Evolutionary conservation across 2,797 vertebrate species (phyloP).

Genomic region (Galaxias olidus): DNA sequence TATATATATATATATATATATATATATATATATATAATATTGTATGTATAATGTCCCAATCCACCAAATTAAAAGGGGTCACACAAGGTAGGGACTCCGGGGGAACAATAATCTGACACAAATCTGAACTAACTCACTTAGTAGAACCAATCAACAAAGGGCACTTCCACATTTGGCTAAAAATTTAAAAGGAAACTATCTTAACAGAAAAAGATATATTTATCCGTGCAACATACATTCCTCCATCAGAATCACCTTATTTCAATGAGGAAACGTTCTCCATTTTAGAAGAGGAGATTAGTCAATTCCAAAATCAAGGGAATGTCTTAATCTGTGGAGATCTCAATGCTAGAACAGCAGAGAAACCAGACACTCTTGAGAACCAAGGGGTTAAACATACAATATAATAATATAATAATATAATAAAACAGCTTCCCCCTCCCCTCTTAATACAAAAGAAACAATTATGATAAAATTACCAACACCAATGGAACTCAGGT

Average conservation of each 20-base stretch:
- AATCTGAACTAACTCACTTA: constrained; percentile 2
- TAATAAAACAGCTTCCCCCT: too few relatives aligned
- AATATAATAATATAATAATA: too few relatives aligned
- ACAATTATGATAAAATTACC: too few relatives aligned
- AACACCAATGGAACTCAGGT: too few relatives aligned
- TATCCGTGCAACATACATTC: constrained; percentile 11
- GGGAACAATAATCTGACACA: constrained; percentile 3
- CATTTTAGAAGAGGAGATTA: constrained; percentile 1
- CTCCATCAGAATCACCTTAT: neutral
- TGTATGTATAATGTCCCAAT: too few relatives aligned
- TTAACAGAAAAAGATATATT: too few relatives aligned
- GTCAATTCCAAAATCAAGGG: neutral
- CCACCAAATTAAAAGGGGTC: too few relatives aligned
- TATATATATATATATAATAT: too few relatives aligned
- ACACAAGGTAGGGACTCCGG: neutral
- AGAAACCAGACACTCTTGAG: too few relatives aligned
- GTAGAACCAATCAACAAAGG: constrained; percentile 6
- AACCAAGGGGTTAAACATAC: too few relatives aligned
- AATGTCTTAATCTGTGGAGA: constrained; percentile 1
- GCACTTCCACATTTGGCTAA: constrained; percentile 7
- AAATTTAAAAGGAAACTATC: constrained; percentile 5
- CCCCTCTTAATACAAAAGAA: too few relatives aligned
- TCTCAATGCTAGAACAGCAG: neutral
- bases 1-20: too few relatives aligned
- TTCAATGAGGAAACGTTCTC: constrained; percentile 6